Evolutionary conservation across 92 coral and sea anemone species (phyloP).

Genomic region (Metridium senile): DNA sequence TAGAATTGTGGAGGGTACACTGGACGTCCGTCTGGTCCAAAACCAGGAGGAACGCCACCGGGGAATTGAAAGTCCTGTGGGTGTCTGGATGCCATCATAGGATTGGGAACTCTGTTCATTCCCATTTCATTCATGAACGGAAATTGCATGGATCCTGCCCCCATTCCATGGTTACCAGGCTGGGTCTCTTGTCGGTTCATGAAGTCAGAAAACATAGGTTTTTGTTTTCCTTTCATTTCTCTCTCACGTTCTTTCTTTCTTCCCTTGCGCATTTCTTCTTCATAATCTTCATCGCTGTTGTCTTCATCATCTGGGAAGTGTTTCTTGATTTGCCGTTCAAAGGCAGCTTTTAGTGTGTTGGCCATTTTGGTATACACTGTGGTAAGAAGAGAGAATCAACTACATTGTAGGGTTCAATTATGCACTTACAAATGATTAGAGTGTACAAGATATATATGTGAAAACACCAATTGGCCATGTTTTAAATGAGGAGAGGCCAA

Average conservation of each 20-base stretch:
- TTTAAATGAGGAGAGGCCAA: too few relatives aligned
- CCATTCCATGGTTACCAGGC: constrained; percentile 39
- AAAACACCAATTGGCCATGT: too few relatives aligned
- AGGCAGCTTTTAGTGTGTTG: constrained; percentile 88
- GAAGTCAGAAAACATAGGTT: constrained; percentile 32
- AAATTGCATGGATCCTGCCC: constrained; percentile 44
- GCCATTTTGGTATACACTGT: constrained; percentile 98
- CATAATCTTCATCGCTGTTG: constrained; percentile 96
- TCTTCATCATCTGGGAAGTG: constrained; percentile 98
- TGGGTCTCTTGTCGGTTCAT: constrained; percentile 28
- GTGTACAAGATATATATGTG: too few relatives aligned
- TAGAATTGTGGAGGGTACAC: constrained; percentile 88
- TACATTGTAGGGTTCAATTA: too few relatives aligned
- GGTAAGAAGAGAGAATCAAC: constrained; percentile 7
- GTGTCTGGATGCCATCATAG: constrained; percentile 29
- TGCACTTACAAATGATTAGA: too few relatives aligned
- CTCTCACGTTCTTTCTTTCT: constrained; percentile 71
- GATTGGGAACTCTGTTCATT: constrained; percentile 37
- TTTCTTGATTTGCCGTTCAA: constrained; percentile 89
- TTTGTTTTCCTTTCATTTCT: constrained; percentile 42
- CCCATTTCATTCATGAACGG: constrained; percentile 57
- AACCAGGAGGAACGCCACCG: constrained; percentile 53
- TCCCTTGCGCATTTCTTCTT: constrained; percentile 86
- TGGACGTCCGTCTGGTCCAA: constrained; percentile 84
- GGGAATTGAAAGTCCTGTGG: constrained; percentile 61